These are phyloP conservation scores for Ips nitidus DNA, from an alignment of 1,140 invertebrate species.

Conservation along the genomic window DNA sequence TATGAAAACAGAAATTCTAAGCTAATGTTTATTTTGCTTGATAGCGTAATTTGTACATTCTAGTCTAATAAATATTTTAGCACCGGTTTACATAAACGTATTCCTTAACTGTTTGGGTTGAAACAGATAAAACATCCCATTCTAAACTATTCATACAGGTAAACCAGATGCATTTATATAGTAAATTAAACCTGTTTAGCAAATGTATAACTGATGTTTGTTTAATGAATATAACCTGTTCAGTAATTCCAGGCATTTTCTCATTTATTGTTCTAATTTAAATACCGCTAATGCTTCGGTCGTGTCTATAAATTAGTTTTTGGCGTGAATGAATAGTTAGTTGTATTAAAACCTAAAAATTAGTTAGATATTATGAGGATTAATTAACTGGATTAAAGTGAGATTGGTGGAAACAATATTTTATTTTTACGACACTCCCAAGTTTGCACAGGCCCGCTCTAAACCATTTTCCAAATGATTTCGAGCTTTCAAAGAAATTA, in stretches of 20 bases:
- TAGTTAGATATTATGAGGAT: no score
- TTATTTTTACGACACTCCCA: no score
- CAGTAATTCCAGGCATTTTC: no score
- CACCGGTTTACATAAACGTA: slow-evolving; percentile 21
- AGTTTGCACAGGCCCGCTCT: no score
- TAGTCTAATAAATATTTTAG: slow-evolving; percentile 32
- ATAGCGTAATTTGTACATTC: slow-evolving; percentile 25
- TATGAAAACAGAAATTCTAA: slow-evolving; percentile 16
- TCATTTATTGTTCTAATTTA: no score
- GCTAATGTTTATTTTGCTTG: slow-evolving; percentile 24
- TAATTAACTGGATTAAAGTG: no score
- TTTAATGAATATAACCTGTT: slow-evolving; percentile 1
- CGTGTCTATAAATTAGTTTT: no score
- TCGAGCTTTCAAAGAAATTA: slow-evolving; percentile 19
- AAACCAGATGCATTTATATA: slow-evolving; percentile 2
- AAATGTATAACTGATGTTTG: slow-evolving; percentile 10
- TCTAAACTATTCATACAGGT: slow-evolving; percentile 5
- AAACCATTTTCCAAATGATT: slow-evolving; percentile 1
- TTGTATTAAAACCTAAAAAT: no score
- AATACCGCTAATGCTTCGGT: no score
- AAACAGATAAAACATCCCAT: slow-evolving; percentile 6
- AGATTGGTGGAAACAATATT: no score
- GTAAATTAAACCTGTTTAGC: slow-evolving; percentile 6
- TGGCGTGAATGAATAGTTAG: no score
- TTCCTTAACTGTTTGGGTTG: slow-evolving; percentile 9